Percentiles rank a stretch among this genome's conserved stretches.
Evolutionary conservation across 92 coral and sea anemone species (phyloP).

Genomic region (Anthopleura xanthogrammica): DNA sequence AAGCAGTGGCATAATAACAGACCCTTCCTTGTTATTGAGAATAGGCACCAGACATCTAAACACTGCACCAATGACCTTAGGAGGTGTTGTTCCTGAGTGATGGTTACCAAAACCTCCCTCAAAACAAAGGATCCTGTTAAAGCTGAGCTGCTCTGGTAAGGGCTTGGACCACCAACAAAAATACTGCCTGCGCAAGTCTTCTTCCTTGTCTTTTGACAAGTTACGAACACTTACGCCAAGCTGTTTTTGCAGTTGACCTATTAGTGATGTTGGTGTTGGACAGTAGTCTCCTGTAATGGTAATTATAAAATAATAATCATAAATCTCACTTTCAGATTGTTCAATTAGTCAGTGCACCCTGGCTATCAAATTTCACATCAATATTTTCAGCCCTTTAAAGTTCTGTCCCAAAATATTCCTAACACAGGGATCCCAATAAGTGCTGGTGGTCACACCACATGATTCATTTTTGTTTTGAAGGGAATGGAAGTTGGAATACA

Average conservation of each 20-base stretch:
- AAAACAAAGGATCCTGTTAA: conserved; percentile 81
- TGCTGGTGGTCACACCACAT: too few species aligned
- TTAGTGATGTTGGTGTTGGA: conserved; percentile 83
- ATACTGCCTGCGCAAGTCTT: conserved; percentile 80
- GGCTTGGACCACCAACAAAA: conserved; percentile 99
- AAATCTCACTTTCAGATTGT: too few species aligned
- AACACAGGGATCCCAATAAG: too few species aligned
- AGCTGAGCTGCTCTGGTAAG: conserved; percentile 72
- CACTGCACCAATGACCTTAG: conserved; percentile 88
- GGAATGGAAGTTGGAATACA: too few species aligned
- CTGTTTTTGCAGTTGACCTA: conserved; percentile 73
- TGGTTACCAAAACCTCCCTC: conserved; percentile 84
- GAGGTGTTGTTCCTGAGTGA: conserved; percentile 49
- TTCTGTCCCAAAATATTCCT: too few species aligned
- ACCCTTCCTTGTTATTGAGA: conserved; percentile 73
- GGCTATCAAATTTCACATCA: neutral
- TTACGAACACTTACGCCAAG: conserved; percentile 76
- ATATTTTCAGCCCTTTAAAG: too few species aligned
- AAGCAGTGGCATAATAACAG: conserved; percentile 90
- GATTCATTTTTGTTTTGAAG: too few species aligned
- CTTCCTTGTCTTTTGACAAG: conserved; percentile 85
- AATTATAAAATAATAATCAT: neutral
- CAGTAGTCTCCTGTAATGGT: conserved; percentile 72
- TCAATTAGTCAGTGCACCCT: neutral
- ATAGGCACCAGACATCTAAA: conserved; percentile 90